These are phyloP conservation scores for Formica selysi DNA, from an alignment of 1,140 invertebrate genomes.

Conservation along the genomic window DNA sequence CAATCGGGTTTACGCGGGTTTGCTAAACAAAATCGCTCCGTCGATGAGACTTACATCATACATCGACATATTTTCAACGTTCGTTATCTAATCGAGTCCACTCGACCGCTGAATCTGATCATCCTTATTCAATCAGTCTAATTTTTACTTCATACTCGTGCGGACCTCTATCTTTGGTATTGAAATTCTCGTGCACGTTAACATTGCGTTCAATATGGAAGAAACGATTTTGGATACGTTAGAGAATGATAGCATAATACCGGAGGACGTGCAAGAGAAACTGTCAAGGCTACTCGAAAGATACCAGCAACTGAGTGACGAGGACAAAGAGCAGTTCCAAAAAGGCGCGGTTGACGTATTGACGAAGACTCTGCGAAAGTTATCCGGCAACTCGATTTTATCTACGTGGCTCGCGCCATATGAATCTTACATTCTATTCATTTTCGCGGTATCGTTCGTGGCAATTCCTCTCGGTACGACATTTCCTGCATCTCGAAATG, in stretches of 20 bases:
- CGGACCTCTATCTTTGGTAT: neutral
- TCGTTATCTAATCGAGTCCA: conserved; percentile 53
- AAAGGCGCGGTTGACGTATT: conserved; percentile 76
- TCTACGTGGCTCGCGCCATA: conserved; percentile 5
- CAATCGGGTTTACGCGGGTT: neutral
- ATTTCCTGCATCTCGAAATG: neutral
- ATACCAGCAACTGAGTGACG: conserved; percentile 80
- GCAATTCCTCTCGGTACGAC: conserved; percentile 61
- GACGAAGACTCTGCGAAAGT: neutral
- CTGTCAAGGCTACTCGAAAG: conserved; percentile 79
- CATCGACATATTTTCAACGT: neutral
- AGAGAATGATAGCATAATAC: conserved; percentile 10
- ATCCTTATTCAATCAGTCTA: conserved; percentile 15
- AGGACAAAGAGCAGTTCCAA: conserved; percentile 82
- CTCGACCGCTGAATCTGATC: conserved; percentile 30
- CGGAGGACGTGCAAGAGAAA: conserved; percentile 77
- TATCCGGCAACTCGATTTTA: neutral
- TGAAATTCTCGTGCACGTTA: neutral
- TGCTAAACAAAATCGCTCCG: neutral
- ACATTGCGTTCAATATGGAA: conserved; percentile 41
- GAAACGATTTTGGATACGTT: conserved; percentile 50
- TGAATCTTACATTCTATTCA: conserved; percentile 38
- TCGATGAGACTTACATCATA: conserved; percentile 14
- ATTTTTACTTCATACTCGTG: neutral
- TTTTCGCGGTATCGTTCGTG: conserved; percentile 60